Conservation (phyloP, 2,113 vertebrate species). For the Sinocyclocheilus anophthalmus region DNA sequence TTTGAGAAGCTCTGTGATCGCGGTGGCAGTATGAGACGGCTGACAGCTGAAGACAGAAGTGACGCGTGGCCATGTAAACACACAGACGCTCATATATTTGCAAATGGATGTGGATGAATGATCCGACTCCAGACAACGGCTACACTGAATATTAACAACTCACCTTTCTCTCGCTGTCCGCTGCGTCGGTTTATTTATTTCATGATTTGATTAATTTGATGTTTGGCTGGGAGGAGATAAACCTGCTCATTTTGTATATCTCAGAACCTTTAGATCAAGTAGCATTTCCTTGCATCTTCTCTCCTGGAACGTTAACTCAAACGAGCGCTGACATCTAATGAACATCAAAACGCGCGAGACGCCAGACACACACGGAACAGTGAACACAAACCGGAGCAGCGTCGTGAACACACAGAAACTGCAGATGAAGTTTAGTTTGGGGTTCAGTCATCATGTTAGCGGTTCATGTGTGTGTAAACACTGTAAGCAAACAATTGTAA, state of each 20-base stretch:
- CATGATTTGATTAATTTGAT: neutral
- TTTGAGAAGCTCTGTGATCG: neutral
- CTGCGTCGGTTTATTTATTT: neutral
- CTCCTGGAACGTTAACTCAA: neutral
- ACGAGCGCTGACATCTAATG: neutral
- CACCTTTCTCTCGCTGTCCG: neutral
- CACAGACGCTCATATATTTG: slow-evolving; percentile 32
- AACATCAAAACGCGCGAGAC: neutral
- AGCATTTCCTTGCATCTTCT: neutral
- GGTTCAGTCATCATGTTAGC: too few relatives aligned
- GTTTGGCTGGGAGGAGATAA: neutral
- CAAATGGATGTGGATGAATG: slow-evolving; percentile 39
- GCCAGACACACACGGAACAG: neutral
- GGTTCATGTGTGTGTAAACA: neutral
- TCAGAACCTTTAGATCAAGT: neutral
- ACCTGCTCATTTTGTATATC: neutral
- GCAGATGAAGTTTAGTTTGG: neutral
- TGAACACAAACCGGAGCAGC: too few relatives aligned
- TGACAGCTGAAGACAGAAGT: neutral
- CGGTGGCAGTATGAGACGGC: too few relatives aligned
- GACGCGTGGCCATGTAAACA: neutral
- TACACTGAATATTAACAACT: slow-evolving; percentile 44
- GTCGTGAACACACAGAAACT: neutral
- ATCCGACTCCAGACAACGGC: neutral
- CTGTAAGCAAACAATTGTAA: neutral